phyloP scores from a whole-genome alignment of 2,113 vertebrate genomes.

The Telmatochromis brachygnathus region DNA sequence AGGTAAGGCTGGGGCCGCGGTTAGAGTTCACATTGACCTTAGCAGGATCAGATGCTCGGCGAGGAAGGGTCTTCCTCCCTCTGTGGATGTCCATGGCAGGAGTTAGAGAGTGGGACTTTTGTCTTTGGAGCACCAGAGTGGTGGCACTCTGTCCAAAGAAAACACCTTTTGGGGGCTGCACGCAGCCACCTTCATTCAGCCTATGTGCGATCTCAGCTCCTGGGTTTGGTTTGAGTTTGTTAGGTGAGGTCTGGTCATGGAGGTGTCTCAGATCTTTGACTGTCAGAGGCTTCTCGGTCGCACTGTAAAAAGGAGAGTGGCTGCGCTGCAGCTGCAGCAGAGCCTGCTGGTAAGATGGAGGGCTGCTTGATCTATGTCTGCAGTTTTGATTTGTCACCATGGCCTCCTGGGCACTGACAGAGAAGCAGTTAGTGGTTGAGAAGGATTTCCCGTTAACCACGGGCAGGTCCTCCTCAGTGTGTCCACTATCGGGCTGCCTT shows the following conservation, averaged over 20 bases:
- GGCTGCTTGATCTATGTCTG: constrained; percentile 20
- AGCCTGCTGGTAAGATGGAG: constrained; percentile 61
- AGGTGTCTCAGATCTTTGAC: constrained; percentile 46
- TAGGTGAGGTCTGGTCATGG: constrained; percentile 13
- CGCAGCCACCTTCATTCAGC: background rate
- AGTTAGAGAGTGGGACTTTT: constrained; percentile 43
- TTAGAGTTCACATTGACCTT: background rate
- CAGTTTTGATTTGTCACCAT: background rate
- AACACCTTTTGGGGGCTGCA: constrained; percentile 56
- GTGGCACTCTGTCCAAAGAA: constrained; percentile 65
- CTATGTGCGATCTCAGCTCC: background rate
- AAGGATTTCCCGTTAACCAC: background rate
- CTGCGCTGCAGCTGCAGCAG: constrained; percentile 46
- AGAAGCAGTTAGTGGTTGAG: background rate
- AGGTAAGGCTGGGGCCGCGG: background rate
- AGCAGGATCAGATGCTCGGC: constrained; percentile 39
- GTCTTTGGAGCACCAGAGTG: constrained; percentile 47
- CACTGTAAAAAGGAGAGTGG: constrained; percentile 49
- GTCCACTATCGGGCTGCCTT: constrained; percentile 54
- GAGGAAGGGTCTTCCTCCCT: constrained; percentile 18
- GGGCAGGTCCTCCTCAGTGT: constrained; percentile 28
- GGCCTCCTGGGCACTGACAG: background rate
- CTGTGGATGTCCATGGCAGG: background rate
- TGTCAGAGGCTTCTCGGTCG: constrained; percentile 36
- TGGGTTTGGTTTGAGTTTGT: background rate